Conservation (phyloP, 2,113 vertebrate species). For the Salvator merianae region DNA sequence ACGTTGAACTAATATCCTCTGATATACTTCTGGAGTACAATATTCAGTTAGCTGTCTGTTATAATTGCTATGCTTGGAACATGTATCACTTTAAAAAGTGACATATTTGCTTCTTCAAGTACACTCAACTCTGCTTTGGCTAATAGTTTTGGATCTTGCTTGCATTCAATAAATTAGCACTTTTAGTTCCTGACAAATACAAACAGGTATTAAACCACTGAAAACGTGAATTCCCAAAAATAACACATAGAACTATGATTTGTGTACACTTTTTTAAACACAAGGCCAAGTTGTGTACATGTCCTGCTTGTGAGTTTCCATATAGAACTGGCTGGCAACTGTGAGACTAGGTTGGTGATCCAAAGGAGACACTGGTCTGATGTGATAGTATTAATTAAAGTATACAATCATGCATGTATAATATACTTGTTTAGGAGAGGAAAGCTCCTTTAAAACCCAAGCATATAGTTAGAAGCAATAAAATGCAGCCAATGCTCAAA, state of each 20-base stretch:
- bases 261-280: rapidly evolving
- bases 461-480: not conserved
- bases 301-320: too few relatives aligned
- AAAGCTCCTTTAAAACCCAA: not conserved
- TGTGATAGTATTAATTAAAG: not conserved
- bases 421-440: not conserved
- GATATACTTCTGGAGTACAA: too few relatives aligned
- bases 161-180: not conserved
- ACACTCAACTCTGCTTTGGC: conserved; percentile 41
- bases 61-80: conserved; percentile 26
- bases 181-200: not conserved
- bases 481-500: not conserved
- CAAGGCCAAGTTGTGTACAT: not conserved
- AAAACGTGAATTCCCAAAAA: not conserved
- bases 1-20: too few relatives aligned
- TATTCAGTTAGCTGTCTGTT: not conserved
- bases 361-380: not conserved
- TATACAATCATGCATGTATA: not conserved
- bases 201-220: not conserved
- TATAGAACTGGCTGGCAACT: too few relatives aligned
- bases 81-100: not conserved
- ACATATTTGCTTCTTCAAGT: not conserved
- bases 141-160: not conserved
- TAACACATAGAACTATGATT: not conserved
- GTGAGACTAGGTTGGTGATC: too few relatives aligned